These are phyloP conservation scores for Alcis repandata DNA, from an alignment of 2,888 invertebrate species.

Conservation along the genomic window DNA sequence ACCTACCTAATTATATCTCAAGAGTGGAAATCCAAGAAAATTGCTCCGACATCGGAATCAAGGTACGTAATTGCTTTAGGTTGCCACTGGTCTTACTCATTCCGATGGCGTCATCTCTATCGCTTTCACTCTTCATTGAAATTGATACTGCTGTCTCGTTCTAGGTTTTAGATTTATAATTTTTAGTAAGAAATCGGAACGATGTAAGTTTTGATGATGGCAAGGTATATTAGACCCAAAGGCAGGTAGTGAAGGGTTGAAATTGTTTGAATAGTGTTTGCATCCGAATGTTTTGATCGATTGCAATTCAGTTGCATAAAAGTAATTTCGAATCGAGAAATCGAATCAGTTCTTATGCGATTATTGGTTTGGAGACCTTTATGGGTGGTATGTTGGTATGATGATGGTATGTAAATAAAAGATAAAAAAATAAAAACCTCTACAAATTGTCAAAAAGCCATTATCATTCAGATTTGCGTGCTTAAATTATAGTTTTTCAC, in stretches of 20 bases:
- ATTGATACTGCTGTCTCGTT: slow-evolving; percentile 57
- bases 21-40: slow-evolving; percentile 74
- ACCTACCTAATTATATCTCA: slow-evolving; percentile 74
- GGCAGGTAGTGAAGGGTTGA: background rate
- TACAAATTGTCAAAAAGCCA: too few species aligned
- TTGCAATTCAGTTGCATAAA: slow-evolving; percentile 35
- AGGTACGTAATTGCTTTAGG: slow-evolving; percentile 69
- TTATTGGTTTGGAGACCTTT: slow-evolving; percentile 9
- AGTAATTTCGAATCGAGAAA: slow-evolving; percentile 33
- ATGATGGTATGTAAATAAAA: background rate
- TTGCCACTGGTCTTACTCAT: slow-evolving; percentile 79
- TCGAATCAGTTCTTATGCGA: slow-evolving; percentile 28
- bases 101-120: slow-evolving; percentile 67
- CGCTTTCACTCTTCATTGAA: slow-evolving; percentile 61
- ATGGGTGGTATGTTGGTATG: slow-evolving; percentile 6
- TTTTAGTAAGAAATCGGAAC: slow-evolving; percentile 25
- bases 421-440: too few species aligned
- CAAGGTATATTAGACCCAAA: slow-evolving; percentile 27
- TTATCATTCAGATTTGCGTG: too few species aligned
- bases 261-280: slow-evolving; percentile 19
- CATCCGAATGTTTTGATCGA: slow-evolving; percentile 27
- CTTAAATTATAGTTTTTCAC: too few species aligned
- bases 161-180: slow-evolving; percentile 61
- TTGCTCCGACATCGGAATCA: slow-evolving; percentile 73
- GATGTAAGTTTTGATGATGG: slow-evolving; percentile 15